Percentiles rank a stretch among this genome's conserved stretches.
Conservation (phyloP, 2,888 invertebrate species). For the Lepeophtheirus nordmannii region DNA sequence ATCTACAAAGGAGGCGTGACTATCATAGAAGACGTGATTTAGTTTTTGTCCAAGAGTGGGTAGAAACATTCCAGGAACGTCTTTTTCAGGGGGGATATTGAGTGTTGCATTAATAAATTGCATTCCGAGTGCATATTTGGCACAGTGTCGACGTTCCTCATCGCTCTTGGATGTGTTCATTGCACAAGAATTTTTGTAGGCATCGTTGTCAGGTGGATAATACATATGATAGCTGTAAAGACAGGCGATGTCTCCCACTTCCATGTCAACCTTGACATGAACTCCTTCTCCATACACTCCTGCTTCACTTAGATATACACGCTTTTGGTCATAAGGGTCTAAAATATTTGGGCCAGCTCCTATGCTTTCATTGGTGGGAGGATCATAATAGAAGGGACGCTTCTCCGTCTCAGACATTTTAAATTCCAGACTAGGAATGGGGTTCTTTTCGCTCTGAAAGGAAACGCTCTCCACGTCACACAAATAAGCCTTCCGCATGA, state of each 20-base stretch:
- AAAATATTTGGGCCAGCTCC: neutral
- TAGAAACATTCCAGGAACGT: neutral
- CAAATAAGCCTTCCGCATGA: conserved; percentile 4
- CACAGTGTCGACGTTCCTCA: neutral
- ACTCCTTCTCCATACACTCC: conserved; percentile 3
- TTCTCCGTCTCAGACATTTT: neutral
- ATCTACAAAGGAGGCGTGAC: neutral
- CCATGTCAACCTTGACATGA: neutral
- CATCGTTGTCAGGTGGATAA: neutral
- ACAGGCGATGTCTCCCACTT: neutral
- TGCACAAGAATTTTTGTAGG: neutral
- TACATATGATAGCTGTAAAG: conserved; percentile 8
- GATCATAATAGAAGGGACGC: neutral
- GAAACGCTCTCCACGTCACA: neutral
- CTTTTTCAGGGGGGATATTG: neutral
- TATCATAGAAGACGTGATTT: neutral
- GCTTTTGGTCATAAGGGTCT: conserved; percentile 5
- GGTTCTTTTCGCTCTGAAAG: no score
- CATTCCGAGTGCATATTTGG: neutral
- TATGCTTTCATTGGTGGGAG: neutral
- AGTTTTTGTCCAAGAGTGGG: conserved; percentile 7
- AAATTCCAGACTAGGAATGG: neutral
- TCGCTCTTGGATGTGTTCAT: neutral
- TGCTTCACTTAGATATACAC: neutral
- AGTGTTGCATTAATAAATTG: neutral